Base-by-base conservation (phyloP, 2,113 vertebrate genomes). In the Arothron firmamentum region DNA sequence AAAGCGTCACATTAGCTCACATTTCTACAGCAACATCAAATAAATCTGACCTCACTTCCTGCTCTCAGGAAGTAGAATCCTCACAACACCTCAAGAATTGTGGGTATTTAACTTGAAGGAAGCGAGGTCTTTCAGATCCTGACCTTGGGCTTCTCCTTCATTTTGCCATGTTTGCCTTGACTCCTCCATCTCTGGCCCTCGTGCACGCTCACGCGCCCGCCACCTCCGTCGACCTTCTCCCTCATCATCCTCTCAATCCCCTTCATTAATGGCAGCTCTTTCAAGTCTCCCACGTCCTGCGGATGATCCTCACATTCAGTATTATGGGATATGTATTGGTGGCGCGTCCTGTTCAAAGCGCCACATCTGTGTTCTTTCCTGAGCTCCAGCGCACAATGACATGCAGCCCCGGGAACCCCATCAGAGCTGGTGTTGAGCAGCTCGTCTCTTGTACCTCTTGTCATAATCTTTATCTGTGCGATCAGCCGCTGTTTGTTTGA, bases 251-350 rank as follows among this genome's bases (percentile, higher is more conserved):
- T 81, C 59, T 51, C 62, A 85, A 83, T 88, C 75, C 85, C 52
- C 1, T 90, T 92, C 70, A 55, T 80, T 62, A 80, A 80, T 75
- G 69, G 55, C 91, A 94, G 93, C 85, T 95, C 80, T 94, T 93
- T 82, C 92, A 95, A 88, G 93, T 94, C 83, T 90, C 94, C 90
- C 93, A 90, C 83, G 94, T 94, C 88, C 84, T 94, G 80, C 91
- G 92, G 59, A 94, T 95, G 87, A 95, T 94, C 9, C 93, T 93
- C 87, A 92, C 94, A 90, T 94, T 93, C 89, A 91, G 92, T 66
- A 93, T 92, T 82, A 93, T 94, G 92, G 93, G 94, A 77, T 90
- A 92, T 17, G 88, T 91, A 0, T 64, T 94, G 58, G 92, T 94
- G 85, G 92, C 88, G 0, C 93, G 93, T 82, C 89, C 92, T 90